Evolutionary conservation across 2,113 vertebrate genomes (phyloP).

Genomic region (Hystrix cristata): DNA sequence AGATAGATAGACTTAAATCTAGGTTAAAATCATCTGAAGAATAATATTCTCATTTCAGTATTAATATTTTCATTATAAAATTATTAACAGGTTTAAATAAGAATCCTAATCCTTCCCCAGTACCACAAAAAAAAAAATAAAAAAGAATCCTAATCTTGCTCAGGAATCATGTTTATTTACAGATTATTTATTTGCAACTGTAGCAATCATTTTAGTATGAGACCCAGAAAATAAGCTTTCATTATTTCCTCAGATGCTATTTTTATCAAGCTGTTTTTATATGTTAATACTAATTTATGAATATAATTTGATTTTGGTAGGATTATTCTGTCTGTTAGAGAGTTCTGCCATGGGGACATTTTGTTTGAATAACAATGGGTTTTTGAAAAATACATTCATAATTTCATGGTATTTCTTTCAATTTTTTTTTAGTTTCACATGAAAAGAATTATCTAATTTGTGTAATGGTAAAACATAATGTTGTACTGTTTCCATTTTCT

Average conservation of each 20-base stretch:
- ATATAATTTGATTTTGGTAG: slow-evolving; percentile 28
- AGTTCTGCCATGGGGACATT: slow-evolving; percentile 18
- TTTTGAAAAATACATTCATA: background rate
- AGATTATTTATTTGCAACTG: background rate
- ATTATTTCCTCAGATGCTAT: background rate
- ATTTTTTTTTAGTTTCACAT: background rate
- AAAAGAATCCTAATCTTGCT: background rate
- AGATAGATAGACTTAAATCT: background rate
- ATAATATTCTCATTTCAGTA: slow-evolving; percentile 14
- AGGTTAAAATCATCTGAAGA: background rate
- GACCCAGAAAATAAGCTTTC: background rate
- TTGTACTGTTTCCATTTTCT: background rate
- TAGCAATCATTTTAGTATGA: background rate
- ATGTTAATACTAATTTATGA: slow-evolving; percentile 12
- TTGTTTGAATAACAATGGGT: background rate
- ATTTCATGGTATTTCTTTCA: background rate
- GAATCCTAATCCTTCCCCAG: background rate
- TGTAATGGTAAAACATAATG: background rate
- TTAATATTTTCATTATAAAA: slow-evolving; percentile 43
- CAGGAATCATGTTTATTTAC: background rate
- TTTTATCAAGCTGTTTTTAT: background rate
- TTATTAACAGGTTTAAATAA: slow-evolving; percentile 36
- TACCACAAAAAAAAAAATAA: background rate
- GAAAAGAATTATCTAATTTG: background rate
- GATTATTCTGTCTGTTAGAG: background rate